These are phyloP conservation scores for Macroteleia sp. DNA, from an alignment of 2,888 invertebrate genomes.

Conservation along the genomic window DNA sequence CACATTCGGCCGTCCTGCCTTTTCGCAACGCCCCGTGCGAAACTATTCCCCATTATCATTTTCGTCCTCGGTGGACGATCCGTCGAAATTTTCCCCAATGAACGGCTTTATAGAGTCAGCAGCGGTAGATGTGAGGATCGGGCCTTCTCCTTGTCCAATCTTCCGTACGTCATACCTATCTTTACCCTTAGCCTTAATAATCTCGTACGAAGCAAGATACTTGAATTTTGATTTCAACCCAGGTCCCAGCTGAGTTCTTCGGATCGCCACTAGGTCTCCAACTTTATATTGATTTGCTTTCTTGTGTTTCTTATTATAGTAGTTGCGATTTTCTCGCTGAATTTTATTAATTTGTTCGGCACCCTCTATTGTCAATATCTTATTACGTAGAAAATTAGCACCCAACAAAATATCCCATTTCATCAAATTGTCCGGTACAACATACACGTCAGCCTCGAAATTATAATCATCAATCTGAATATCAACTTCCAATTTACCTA, in stretches of 20 bases:
- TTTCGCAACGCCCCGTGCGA: too few species aligned
- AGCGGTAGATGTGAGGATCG: not conserved
- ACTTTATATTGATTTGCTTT: not conserved
- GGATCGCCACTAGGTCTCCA: not conserved
- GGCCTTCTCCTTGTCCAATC: slow-evolving; percentile 1
- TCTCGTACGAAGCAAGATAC: not conserved
- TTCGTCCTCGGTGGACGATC: too few species aligned
- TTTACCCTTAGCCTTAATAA: not conserved
- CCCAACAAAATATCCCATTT: not conserved
- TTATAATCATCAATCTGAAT: not conserved
- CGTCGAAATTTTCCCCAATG: too few species aligned
- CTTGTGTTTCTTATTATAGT: not conserved
- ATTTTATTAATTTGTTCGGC: not conserved
- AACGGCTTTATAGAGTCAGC: slow-evolving; percentile 1
- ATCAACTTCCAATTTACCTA: not conserved
- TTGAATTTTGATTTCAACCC: not conserved
- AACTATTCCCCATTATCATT: too few species aligned
- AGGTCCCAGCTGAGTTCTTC: not conserved
- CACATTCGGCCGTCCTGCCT: too few species aligned
- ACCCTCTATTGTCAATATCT: not conserved
- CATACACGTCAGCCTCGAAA: not conserved
- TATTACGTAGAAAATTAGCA: not conserved
- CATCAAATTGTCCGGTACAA: not conserved
- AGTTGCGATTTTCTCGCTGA: not conserved
- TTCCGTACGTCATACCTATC: not conserved